Evolutionary conservation across 2,888 invertebrate species (phyloP), one percentile per base, ranked within the genome.

Genomic region (Lamellibrachia satsuma): DNA sequence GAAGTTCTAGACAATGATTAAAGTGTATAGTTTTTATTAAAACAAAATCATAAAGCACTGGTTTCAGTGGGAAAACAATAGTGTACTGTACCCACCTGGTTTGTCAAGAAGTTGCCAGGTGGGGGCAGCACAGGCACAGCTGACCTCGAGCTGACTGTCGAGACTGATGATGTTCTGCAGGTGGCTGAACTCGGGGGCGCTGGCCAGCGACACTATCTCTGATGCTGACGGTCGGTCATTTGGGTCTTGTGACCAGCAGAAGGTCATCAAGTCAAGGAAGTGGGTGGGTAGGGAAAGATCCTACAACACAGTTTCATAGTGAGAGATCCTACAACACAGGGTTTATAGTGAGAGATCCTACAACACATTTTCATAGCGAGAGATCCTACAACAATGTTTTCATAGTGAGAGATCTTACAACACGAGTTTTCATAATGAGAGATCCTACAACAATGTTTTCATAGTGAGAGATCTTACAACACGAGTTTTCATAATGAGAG

Each of bases 111-210:
- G 91, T 90, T 92, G 75, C 75, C 75, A 75, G 75, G 75, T n/a
- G 15, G 92, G 92, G 60, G 92, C 92, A 51, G 93, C 39, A 52
- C 91, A 60, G 2, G 95, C 95, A 93, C 94, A 94, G 27, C 93
- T 92, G 52, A 95, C 94, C 90, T 93, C 93, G 39, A 94, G 94
- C 60, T 95, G 95, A 55, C 95, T 96, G 92, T 98, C 98, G 93
- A 98, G 96, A 0, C 98, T 97, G 75, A 98, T 97, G 92, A 98
- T 97, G 96, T 98, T 98, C 92, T 98, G 97, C 90, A 99, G 97
- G 96, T 98, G 98, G n/a, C 98, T 98, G 97, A 98, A 99, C 97
- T 99, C 99, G 0, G 99, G 99, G 2, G 98, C 98, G 3, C 98
- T 98, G 0, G 98, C 98, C 93, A 99, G 98, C 2, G 98, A 98